Evolutionary conservation across 1,140 invertebrate genomes (phyloP), one percentile per base, ranked within the genome.

Genomic region (Grapholita molesta): DNA sequence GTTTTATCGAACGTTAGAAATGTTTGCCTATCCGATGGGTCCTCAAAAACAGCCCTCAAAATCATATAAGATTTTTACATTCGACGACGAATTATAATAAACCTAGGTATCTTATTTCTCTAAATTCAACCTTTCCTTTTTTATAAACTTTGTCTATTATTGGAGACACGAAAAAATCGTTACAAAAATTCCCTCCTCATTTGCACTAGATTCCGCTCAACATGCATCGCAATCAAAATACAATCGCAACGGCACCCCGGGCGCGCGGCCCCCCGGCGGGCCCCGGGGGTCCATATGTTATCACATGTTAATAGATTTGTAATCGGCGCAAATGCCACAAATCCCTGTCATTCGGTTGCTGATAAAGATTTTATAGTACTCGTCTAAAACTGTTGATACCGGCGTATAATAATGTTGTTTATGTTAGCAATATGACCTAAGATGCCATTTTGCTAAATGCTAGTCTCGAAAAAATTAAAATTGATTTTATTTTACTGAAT

Each of bases 321-420:
- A 85, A 90, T 84, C 78, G 80, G 72, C 73, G 69, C 82, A 83
- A 83, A 84, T 84, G 82, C 86, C 83, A 69, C 85, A 87, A 86
- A 88, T 85, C 82, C 75, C 70, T 66, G 24, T 71, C 76, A 89
- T 86, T 81, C 67, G 68, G 68, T 78, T 85, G 76, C 42, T 48
- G 42, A 48, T 48, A 48, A 48, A 48, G 8, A 48, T 30, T 30
- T 30, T 30, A 30, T 7, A 4, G n/a, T n/a, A n/a, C n/a, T n/a
- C n/a, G n/a, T n/a, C n/a, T n/a, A n/a, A n/a, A n/a, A n/a, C n/a
- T n/a, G n/a, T n/a, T n/a, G n/a, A n/a, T n/a, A n/a, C n/a, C n/a
- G n/a, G n/a, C n/a, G n/a, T n/a, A n/a, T n/a, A n/a, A n/a, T n/a
- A n/a, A n/a, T n/a, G n/a, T n/a, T n/a, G n/a, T n/a, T n/a, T n/a